Percentiles rank a stretch among this genome's conserved stretches.
phyloP scores from a whole-genome alignment of 2,797 vertebrate species.

The Hippoglossus hippoglossus region DNA sequence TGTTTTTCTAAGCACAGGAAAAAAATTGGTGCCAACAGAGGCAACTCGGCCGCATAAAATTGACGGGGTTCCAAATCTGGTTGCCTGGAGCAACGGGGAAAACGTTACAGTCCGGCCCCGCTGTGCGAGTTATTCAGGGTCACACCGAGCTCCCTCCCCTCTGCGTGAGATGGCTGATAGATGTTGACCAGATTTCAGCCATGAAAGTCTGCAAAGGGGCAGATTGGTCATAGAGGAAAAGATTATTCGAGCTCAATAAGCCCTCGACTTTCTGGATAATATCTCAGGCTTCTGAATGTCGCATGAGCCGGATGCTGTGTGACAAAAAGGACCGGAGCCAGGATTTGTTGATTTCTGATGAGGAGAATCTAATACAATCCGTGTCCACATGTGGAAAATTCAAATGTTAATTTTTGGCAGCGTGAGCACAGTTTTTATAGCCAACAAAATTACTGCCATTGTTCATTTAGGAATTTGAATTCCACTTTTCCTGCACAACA shows the following conservation, averaged over 20 bases:
- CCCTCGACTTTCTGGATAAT: neutral
- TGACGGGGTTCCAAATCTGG: slow-evolving; percentile 68
- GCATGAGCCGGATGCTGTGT: neutral
- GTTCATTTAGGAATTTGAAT: neutral
- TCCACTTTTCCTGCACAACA: too few species aligned
- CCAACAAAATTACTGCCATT: too few species aligned
- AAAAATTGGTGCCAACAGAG: slow-evolving; percentile 51
- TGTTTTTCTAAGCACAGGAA: slow-evolving; percentile 45
- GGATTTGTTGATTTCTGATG: neutral
- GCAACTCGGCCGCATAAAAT: slow-evolving; percentile 55
- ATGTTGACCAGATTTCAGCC: slow-evolving; percentile 26
- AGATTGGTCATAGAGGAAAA: slow-evolving; percentile 2
- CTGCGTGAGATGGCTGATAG: slow-evolving; percentile 30
- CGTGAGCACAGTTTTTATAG: too few species aligned
- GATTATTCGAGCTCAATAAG: neutral
- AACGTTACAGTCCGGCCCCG: slow-evolving; percentile 34
- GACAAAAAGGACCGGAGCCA: neutral
- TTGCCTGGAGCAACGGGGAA: slow-evolving; percentile 50
- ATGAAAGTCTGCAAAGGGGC: neutral
- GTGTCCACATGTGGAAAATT: neutral
- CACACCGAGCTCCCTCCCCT: slow-evolving; percentile 34
- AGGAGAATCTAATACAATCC: neutral
- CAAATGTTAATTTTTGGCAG: neutral
- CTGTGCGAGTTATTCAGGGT: slow-evolving; percentile 59
- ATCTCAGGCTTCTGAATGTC: neutral